Base-by-base conservation (phyloP, 2,797 vertebrate genomes). In the Podargus strigoides region DNA sequence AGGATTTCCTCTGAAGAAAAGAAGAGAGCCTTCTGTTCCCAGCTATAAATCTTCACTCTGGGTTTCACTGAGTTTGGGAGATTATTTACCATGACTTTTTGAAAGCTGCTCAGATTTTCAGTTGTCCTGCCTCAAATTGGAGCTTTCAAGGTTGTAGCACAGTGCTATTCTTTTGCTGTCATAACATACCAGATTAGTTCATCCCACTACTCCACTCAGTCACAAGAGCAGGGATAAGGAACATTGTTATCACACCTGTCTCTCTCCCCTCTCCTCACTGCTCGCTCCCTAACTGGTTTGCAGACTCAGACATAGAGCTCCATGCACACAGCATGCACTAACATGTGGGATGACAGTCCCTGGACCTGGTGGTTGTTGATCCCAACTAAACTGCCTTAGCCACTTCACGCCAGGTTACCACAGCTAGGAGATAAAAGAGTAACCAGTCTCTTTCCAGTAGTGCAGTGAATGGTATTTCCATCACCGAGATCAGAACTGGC, bases 101-200 rank as follows among this genome's bases (percentile, higher is more conserved):
- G 14, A 34, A 55, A 87, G 24, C 14, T 63, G n/a, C 27, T 81
- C 19, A 50, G 30, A 67, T 75, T 78, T 46, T 50, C 52, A 39
- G 24, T 37, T 75, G 11, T 55, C 17, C 32, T 42, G 19, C 9
- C 46, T 47, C 28, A 64, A 17, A 30, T 0, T 19, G 12, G 19
- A 14, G 16, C 18, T 59, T 67, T 46, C 19, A 32, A 53, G 50
- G 34, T 47, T 56, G 58, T 34, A 19, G 4, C 39, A 8, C 0
- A 2, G 16, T 3, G 10, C 34, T 70, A 10, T 26, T 26, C 8
- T 47, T 50, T 69, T 42, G 32, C 37, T 82, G 20, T 26, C 9
- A 6, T 12, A 32, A 10, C 10, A 8, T 8, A 12, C 6, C 0
- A 0, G 14, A 22, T 15, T 47, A 52, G 17, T 12, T 63, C 39